Conservation (phyloP, 2,113 vertebrate genomes). For the Lontra canadensis region DNA sequence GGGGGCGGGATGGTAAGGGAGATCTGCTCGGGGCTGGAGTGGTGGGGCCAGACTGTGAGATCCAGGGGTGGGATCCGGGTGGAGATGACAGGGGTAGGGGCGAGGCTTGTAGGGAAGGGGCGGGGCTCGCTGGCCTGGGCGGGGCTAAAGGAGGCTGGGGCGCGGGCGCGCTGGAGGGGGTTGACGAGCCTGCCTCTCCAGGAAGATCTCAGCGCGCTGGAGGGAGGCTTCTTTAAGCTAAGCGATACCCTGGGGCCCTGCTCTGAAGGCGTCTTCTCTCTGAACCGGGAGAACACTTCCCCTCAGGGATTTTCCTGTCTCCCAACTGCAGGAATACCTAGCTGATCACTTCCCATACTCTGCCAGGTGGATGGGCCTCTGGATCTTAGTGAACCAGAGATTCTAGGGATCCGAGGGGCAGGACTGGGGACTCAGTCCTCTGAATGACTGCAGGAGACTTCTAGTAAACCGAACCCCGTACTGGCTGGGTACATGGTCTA, state of each 20-base stretch:
- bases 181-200: accelerated
- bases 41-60: too few species aligned
- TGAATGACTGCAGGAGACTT: slow-evolving; percentile 16
- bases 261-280: neutral
- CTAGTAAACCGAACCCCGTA: neutral
- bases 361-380: neutral
- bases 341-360: neutral
- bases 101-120: neutral
- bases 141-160: too few species aligned
- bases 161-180: too few species aligned
- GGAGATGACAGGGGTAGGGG: too few species aligned
- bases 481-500: neutral
- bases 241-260: neutral
- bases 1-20: too few species aligned
- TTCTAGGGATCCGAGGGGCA: neutral
- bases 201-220: too few species aligned
- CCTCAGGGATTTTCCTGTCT: neutral
- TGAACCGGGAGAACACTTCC: neutral
- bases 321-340: neutral
- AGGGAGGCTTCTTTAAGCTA: neutral
- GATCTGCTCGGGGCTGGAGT: accelerated
- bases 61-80: accelerated
- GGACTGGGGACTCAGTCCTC: neutral
- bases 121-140: neutral
- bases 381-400: neutral